A percentile compares a stretch with the other conserved stretches of the same genome.
Evolutionary conservation across 2,888 invertebrate genomes (phyloP).

Genomic region (Leucoptera coffeella): DNA sequence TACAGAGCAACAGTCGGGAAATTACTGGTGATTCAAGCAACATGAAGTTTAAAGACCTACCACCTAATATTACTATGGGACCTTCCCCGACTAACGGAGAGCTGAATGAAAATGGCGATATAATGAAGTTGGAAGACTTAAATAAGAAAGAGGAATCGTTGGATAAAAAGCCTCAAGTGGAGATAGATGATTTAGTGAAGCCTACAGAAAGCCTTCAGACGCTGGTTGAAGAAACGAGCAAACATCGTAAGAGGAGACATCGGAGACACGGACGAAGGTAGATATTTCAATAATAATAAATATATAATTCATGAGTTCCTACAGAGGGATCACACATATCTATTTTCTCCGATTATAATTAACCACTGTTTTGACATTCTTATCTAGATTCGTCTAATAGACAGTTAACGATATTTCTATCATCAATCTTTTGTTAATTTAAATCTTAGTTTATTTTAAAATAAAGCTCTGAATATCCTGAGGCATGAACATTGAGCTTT

Average conservation of each 20-base stretch:
- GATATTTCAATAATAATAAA: too few relatives aligned
- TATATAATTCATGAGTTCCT: too few relatives aligned
- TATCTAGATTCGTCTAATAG: too few relatives aligned
- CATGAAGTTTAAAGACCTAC: constrained; percentile 32
- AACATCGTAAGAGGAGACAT: constrained; percentile 11
- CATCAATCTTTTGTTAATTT: too few relatives aligned
- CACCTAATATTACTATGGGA: constrained; percentile 37
- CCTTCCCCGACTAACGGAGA: constrained; percentile 43
- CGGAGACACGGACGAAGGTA: constrained; percentile 35
- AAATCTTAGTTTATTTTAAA: too few relatives aligned
- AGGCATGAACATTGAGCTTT: too few relatives aligned
- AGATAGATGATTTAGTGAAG: constrained; percentile 19
- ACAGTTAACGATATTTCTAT: too few relatives aligned
- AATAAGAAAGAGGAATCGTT: constrained; percentile 10
- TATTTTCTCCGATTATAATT: too few relatives aligned
- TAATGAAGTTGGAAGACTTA: too few relatives aligned
- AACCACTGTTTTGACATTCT: too few relatives aligned
- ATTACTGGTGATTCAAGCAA: constrained; percentile 43
- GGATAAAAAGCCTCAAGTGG: constrained; percentile 18
- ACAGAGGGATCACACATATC: too few relatives aligned
- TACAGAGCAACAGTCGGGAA: constrained; percentile 49
- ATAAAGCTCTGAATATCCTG: too few relatives aligned
- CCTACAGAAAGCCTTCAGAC: constrained; percentile 38
- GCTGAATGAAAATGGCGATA: constrained; percentile 27
- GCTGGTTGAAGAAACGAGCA: constrained; percentile 18